phyloP scores from a whole-genome alignment of 2,797 vertebrate genomes.

The Muscicapa striata region DNA sequence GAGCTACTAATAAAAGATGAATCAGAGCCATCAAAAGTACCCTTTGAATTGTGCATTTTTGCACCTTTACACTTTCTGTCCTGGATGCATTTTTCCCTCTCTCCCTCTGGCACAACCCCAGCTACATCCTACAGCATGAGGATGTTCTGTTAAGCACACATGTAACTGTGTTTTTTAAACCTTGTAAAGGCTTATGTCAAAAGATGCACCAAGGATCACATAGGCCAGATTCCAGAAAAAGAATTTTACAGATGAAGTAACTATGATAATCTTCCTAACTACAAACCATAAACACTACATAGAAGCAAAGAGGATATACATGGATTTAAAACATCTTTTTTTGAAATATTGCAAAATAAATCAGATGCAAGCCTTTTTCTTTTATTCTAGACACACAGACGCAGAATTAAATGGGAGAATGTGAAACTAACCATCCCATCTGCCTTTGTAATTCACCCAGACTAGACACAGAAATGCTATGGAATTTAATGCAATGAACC shows the following conservation, averaged over 20 bases:
- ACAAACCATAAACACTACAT: neutral
- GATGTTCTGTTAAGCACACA: neutral
- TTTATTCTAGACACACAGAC: neutral
- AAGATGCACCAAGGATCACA: neutral
- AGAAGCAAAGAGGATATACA: neutral
- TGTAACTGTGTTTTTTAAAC: neutral
- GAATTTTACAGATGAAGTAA: neutral
- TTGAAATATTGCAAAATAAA: neutral
- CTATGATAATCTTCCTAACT: neutral
- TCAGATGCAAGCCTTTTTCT: neutral
- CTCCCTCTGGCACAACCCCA: neutral
- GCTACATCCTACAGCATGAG: neutral
- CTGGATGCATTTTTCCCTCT: neutral
- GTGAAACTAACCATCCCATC: neutral
- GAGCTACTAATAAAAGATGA: neutral
- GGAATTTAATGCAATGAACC: neutral
- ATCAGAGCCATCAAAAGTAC: neutral
- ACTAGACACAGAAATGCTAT: neutral
- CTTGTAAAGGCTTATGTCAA: neutral
- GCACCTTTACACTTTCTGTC: neutral
- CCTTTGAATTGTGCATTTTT: neutral
- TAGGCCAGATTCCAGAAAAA: neutral
- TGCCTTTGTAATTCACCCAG: neutral
- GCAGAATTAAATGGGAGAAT: conserved; percentile 2
- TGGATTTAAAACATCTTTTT: neutral